Percentiles rank a stretch among this genome's conserved stretches.
Evolutionary conservation across 2,113 vertebrate genomes (phyloP).

Genomic region (Burhinus bistriatus): DNA sequence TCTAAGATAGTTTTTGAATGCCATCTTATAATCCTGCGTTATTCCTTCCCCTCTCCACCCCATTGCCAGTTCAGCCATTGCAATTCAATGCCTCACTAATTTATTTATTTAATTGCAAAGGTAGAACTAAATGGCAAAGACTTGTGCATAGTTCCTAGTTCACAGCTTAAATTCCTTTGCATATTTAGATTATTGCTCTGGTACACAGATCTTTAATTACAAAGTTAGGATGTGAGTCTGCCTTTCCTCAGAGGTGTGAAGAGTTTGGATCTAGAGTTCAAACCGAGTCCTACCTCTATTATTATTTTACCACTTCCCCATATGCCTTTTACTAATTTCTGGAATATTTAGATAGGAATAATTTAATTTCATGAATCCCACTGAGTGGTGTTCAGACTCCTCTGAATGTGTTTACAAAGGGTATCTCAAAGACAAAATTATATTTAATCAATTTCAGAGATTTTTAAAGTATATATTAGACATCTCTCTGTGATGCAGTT

Average conservation of each 20-base stretch:
- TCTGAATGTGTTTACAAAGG: neutral
- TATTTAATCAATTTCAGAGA: neutral
- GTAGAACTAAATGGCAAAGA: neutral
- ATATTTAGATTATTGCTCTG: neutral
- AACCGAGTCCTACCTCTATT: neutral
- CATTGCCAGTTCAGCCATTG: neutral
- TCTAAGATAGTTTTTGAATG: neutral
- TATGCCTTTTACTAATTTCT: neutral
- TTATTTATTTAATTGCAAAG: neutral
- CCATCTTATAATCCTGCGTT: neutral
- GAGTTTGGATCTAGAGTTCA: neutral
- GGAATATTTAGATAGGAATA: neutral
- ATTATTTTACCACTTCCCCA: neutral
- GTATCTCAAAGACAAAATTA: neutral
- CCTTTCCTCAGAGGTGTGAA: neutral
- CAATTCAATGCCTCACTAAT: neutral
- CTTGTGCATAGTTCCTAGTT: neutral
- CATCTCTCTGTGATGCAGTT: neutral
- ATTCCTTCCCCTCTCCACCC: neutral
- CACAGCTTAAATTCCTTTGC: neutral
- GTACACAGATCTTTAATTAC: neutral
- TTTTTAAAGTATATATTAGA: neutral
- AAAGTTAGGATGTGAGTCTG: neutral
- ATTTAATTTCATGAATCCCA: neutral
- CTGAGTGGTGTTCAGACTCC: neutral